Evolutionary conservation across 2,113 vertebrate genomes (phyloP).

Genomic region (Eudyptes chrysolophus): DNA sequence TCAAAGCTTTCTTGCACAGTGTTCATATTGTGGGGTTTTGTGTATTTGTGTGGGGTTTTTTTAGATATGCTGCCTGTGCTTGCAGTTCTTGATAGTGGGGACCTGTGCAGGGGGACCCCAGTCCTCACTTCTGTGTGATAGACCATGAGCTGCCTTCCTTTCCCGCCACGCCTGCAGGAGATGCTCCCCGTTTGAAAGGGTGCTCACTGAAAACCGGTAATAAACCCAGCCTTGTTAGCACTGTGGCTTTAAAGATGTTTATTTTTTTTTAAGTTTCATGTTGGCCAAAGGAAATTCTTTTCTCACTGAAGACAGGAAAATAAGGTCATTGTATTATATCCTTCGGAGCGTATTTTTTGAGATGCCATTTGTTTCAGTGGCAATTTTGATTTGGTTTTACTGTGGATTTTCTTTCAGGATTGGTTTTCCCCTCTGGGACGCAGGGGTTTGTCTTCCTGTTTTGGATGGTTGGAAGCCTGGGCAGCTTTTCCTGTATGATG

Average conservation of each 20-base stretch:
- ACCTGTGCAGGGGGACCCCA: not conserved
- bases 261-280: not conserved
- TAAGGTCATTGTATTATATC: constrained; percentile 60
- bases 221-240: not conserved
- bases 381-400: constrained; percentile 31
- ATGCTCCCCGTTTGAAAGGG: not conserved
- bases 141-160: not conserved
- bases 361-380: constrained; percentile 52
- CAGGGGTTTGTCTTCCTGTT: constrained; percentile 65
- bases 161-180: not conserved
- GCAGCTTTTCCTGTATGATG: constrained; percentile 57
- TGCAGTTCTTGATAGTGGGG: not conserved
- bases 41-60: not conserved
- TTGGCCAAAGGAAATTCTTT: constrained; percentile 49
- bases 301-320: constrained; percentile 56
- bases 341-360: not conserved
- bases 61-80: not conserved
- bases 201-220: not conserved
- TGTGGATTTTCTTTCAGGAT: constrained; percentile 29
- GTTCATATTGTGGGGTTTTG: not conserved
- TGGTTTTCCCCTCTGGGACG: constrained; percentile 35
- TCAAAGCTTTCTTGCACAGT: not conserved
- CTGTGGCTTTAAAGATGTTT: not conserved
- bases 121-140: not conserved
- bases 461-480: constrained; percentile 45